Conservation (phyloP, 2,797 vertebrate genomes). For the Arnoldichthys spilopterus region DNA sequence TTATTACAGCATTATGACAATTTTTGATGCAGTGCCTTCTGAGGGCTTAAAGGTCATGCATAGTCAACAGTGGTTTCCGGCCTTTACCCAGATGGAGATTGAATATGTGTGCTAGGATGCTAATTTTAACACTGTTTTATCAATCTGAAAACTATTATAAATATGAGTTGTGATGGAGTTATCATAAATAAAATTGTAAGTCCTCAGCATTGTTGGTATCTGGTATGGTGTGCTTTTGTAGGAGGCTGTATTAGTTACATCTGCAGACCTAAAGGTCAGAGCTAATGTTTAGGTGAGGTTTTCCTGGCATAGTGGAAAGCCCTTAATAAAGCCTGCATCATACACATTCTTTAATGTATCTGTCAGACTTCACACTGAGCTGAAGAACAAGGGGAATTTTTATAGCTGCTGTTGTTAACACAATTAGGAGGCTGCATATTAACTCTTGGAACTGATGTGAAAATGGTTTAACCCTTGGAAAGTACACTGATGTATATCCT, state of each 20-base stretch:
- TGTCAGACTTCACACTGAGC: slow-evolving; percentile 47
- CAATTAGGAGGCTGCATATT: slow-evolving; percentile 46
- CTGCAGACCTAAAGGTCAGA: slow-evolving; percentile 52
- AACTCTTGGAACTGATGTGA: slow-evolving; percentile 41
- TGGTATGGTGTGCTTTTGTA: slow-evolving; percentile 8
- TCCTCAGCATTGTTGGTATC: background rate
- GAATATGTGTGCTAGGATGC: background rate
- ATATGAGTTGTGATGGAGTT: slow-evolving; percentile 10
- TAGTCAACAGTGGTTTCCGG: too few species aligned
- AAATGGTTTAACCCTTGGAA: slow-evolving; percentile 27
- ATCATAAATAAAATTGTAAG: slow-evolving; percentile 17
- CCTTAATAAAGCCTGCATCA: slow-evolving; percentile 45
- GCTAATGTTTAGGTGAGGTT: slow-evolving; percentile 55
- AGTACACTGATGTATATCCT: background rate
- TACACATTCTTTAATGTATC: slow-evolving; percentile 47
- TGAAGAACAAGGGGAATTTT: slow-evolving; percentile 34
- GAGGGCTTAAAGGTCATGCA: too few species aligned
- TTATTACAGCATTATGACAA: too few species aligned
- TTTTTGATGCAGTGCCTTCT: too few species aligned
- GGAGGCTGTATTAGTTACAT: slow-evolving; percentile 48
- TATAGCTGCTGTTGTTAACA: slow-evolving; percentile 32
- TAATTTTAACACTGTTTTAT: too few species aligned
- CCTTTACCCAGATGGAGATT: too few species aligned
- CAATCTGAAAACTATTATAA: background rate
- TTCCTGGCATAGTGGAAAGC: slow-evolving; percentile 32